Evolutionary conservation across 2,888 invertebrate species (phyloP).

Genomic region (Melanchra persicariae): DNA sequence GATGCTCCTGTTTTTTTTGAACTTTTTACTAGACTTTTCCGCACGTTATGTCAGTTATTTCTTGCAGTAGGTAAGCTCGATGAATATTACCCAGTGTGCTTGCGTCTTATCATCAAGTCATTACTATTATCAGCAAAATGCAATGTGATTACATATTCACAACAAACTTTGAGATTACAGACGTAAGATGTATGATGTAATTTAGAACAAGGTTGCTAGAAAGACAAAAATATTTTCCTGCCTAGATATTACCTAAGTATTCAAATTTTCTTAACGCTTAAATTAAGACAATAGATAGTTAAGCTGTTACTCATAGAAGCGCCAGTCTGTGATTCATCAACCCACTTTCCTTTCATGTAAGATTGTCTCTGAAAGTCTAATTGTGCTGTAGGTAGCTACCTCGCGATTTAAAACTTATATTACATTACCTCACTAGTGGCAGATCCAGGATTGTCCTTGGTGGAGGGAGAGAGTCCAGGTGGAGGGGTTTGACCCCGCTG

Average conservation of each 20-base stretch:
- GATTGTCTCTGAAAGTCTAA: background rate
- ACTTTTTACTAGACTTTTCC: too few relatives aligned
- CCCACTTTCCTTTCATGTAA: background rate
- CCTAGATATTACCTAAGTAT: background rate
- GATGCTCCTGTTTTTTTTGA: too few relatives aligned
- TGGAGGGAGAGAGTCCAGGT: too few relatives aligned
- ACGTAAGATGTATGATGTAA: background rate
- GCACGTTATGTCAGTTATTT: background rate
- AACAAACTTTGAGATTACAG: constrained; percentile 13
- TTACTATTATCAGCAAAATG: constrained; percentile 13
- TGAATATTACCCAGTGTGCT: background rate
- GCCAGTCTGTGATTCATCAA: constrained; percentile 3
- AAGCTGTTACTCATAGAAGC: background rate
- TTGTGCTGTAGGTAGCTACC: background rate
- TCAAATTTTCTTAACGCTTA: background rate
- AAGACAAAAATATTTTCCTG: constrained; percentile 2
- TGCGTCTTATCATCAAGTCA: constrained; percentile 4
- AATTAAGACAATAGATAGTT: constrained; percentile 6
- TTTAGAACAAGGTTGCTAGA: constrained; percentile 8
- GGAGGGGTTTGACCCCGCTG: too few relatives aligned
- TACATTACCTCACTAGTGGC: too few relatives aligned
- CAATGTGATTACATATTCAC: constrained; percentile 10
- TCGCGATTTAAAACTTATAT: background rate
- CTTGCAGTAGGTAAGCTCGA: background rate
- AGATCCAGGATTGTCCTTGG: too few relatives aligned